A percentile compares a stretch with the other conserved stretches of the same genome.
Evolutionary conservation across 2,113 vertebrate genomes (phyloP).

Genomic region (Podiceps cristatus): DNA sequence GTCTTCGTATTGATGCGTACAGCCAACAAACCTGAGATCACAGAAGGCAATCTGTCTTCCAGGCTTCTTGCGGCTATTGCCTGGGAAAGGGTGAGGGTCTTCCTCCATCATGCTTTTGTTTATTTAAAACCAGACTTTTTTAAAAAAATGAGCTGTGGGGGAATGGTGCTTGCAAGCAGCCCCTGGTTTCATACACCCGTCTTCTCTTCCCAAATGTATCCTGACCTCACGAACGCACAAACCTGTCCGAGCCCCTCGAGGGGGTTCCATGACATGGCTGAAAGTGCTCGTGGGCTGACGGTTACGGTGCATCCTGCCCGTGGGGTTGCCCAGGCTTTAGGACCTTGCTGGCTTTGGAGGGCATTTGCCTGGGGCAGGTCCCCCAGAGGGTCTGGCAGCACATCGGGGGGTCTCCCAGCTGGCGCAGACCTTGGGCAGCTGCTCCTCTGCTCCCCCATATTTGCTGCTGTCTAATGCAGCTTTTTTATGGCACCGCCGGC

Average conservation of each 20-base stretch:
- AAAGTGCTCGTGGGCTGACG: fast-evolving
- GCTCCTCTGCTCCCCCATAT: not conserved
- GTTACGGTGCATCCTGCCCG: fast-evolving
- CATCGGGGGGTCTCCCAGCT: not conserved
- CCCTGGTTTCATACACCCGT: fast-evolving
- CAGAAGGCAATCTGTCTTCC: not conserved
- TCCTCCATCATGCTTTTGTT: fast-evolving
- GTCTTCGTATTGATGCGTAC: not conserved
- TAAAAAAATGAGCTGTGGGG: fast-evolving
- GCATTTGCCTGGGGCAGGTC: not conserved
- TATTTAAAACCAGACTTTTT: not conserved
- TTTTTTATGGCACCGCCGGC: fast-evolving
- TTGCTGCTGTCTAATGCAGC: no score
- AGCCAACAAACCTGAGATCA: not conserved
- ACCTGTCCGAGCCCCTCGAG: fast-evolving
- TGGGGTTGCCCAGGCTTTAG: not conserved
- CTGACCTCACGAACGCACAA: fast-evolving
- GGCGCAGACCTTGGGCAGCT: not conserved
- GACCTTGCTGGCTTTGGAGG: not conserved
- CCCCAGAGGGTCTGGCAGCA: not conserved
- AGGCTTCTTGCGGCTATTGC: fast-evolving
- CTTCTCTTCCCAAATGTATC: fast-evolving
- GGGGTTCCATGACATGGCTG: fast-evolving
- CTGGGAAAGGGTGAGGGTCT: not conserved
- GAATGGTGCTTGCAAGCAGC: not conserved